Percentiles rank a stretch among this genome's conserved stretches.
These are phyloP conservation scores for Holothuria leucospilota DNA, from an alignment of 53 echinoderm and acorn worm genomes.

Conservation along the genomic window DNA sequence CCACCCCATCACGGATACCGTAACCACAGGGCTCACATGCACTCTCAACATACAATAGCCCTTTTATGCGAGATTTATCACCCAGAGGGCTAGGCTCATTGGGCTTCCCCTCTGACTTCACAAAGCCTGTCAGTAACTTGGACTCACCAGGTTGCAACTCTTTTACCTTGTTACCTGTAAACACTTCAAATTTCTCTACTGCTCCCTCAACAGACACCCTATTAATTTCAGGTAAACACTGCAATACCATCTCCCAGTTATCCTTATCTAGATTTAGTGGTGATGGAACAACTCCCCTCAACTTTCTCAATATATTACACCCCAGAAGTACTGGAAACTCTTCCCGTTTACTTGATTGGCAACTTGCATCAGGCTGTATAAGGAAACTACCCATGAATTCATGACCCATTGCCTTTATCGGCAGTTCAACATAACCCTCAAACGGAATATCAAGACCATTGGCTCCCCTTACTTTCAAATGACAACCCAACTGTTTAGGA, in stretches of 20 bases:
- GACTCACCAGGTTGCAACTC: background rate
- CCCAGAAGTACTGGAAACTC: conserved; percentile 34
- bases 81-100: no score
- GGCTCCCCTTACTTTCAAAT: conserved; percentile 44
- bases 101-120: no score
- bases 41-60: no score
- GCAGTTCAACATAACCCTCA: conserved; percentile 45
- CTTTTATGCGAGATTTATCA: no score
- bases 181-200: no score
- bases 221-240: no score
- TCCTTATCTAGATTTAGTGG: background rate
- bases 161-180: background rate
- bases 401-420: conserved; percentile 9
- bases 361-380: background rate
- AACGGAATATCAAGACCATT: conserved; percentile 49
- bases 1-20: no score
- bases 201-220: no score
- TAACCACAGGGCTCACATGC: no score
- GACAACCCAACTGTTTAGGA: conserved; percentile 37
- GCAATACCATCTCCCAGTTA: background rate
- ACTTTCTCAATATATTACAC: conserved; percentile 21
- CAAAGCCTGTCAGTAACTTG: no score
- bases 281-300: background rate
- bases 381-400: conserved; percentile 58
- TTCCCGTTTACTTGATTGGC: background rate